Base-by-base conservation (phyloP, 2,113 vertebrate species). In the Nycticebus coucang region DNA sequence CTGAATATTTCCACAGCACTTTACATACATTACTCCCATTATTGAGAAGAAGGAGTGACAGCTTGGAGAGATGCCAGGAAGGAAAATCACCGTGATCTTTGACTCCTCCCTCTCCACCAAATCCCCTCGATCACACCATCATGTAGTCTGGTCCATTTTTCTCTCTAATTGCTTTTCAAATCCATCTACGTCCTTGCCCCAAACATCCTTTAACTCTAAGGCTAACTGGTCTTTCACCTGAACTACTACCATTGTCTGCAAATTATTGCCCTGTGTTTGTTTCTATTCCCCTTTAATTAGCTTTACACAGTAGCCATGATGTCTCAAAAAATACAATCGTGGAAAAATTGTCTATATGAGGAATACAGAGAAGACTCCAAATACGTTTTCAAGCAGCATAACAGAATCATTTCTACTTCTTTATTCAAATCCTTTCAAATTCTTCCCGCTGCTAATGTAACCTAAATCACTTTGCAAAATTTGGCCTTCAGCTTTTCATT, bases 301-400 rank as follows among this genome's bases (percentile, higher is more conserved):
- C 9, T 93, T 91, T 64, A 79, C 15, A 45, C 24, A 45, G 21
- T 30, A 71, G 35, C 50, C 60, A 28, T 55, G 28, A 53, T 28
- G 55, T 50, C 37, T 13, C 82, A 57, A 26, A 78, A 87, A 89
- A 37, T 5, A 55, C 24, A 82, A 93, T 95, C 41, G 93, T 91
- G 71, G 64, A 87, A 94, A 97, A 94, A 84, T 5, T 68, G 28
- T 53, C 30, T 78, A 74, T 96, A 41, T 62, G 79, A 80, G 30
- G 28, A 91, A 94, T 30, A 95, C 30, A 86, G 45, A 93, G 80
- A 91, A 59, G 45, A 89, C 3, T 55, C 45, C 91, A 85, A 50
- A 82, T 79, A 87, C 87, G 57, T 93, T 75, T 94, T 80, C 11
- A 89, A 93, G 64, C 59, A 93, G 26, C 82, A 83, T 59, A 94